Evolutionary conservation across 2,113 vertebrate species (phyloP), one percentile per base, ranked within the genome.

Genomic region (Oreochromis spilurus): DNA sequence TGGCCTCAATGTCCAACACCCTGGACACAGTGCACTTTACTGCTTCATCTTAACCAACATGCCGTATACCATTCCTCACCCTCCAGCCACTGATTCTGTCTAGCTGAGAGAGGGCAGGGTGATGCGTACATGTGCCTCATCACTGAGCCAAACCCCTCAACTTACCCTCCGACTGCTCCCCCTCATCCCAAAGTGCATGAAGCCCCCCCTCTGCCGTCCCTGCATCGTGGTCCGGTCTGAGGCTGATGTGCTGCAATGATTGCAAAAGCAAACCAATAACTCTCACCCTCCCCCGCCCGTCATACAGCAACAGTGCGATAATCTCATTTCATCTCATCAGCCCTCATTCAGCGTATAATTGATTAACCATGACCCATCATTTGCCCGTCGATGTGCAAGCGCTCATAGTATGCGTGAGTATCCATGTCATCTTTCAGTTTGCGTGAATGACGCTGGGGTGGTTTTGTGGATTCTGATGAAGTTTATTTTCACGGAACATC

Each of bases 1-100:
- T 60, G 62, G 62, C 48, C 21, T 84, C 36, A 11, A 43, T 81
- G 62, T 90, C 26, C 67, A 4, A 55, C 75, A 29, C 38, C 75
- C 40, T 21, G 57, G 60, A 62, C 53, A 38, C 60, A 67, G 26
- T 79, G 85, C 40, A 77, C 58, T 82, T 60, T 62, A 36, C 65
- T 65, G 81, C 91, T 92, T 86, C 90, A 67, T 91, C 89, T 86
- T 94, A 94, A 94, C 92, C 72, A 77, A 86, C 88, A 79, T 79
- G 70, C 70, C 70, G 1, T 77, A 48, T 89, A 48, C 87, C 88
- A 36, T 86, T 85, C 89, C 85, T 83, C 88, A 92, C 95, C 94
- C 91, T 95, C 94, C 94, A 93, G 95, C 94, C 95, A 96, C 94
- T 95, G 95, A 93, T 94, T 94, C 81, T 91, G 91, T 95, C 87